A percentile compares a stretch with the other conserved stretches of the same genome.
Evolutionary conservation across 2,113 vertebrate species (phyloP).

Genomic region (Ptilonorhynchus violaceus): DNA sequence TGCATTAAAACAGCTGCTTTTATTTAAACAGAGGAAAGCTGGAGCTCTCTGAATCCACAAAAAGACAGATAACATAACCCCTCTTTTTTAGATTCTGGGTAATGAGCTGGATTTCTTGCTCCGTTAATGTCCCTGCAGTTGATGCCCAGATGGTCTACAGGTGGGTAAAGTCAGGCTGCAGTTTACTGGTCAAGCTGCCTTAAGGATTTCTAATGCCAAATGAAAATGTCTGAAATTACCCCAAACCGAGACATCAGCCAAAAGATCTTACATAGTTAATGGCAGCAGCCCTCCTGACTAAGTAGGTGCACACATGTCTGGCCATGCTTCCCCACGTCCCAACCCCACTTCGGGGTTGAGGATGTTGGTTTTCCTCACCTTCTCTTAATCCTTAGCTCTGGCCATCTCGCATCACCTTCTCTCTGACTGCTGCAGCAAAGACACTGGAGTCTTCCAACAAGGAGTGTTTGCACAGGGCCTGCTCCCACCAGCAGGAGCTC

Average conservation of each 20-base stretch:
- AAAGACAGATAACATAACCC: neutral
- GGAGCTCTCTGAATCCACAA: neutral
- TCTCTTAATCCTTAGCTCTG: neutral
- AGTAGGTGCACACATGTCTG: rapidly evolving
- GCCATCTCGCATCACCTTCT: neutral
- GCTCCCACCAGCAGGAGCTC: neutral
- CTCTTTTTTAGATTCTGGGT: neutral
- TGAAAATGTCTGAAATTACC: neutral
- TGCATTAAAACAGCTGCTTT: neutral
- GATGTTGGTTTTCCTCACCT: neutral
- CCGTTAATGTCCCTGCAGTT: neutral
- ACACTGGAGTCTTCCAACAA: neutral
- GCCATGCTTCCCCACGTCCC: neutral
- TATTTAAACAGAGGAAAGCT: neutral
- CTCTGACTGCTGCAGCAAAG: neutral
- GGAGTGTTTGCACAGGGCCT: rapidly evolving
- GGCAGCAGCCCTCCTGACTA: neutral
- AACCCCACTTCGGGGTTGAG: rapidly evolving
- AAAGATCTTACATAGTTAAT: neutral
- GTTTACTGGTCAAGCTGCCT: neutral
- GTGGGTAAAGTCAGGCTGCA: neutral
- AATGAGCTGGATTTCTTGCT: neutral
- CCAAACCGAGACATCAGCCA: neutral
- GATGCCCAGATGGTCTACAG: neutral
- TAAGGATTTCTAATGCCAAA: neutral